Evolutionary conservation across 2,888 invertebrate species (phyloP).

Genomic region (Labia minor): DNA sequence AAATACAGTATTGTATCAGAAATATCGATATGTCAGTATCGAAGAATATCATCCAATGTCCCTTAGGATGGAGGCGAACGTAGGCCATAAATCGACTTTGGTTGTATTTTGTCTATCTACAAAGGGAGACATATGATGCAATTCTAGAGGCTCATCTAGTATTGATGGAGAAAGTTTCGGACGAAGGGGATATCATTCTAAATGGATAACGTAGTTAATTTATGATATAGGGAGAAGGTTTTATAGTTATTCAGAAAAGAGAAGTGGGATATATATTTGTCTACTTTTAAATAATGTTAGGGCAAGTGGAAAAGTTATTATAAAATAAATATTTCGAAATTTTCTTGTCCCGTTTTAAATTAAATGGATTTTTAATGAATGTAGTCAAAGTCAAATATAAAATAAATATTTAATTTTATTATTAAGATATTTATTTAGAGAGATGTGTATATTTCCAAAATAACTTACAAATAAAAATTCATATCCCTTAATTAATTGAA

Average conservation of each 20-base stretch:
- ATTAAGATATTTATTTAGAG: too few species aligned
- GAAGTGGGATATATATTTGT: neutral
- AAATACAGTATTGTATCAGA: too few species aligned
- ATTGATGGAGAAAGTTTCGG: constrained; percentile 4
- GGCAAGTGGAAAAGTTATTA: too few species aligned
- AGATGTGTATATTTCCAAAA: too few species aligned
- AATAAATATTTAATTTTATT: too few species aligned
- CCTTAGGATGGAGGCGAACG: neutral
- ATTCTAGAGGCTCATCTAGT: constrained; percentile 5
- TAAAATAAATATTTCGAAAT: too few species aligned
- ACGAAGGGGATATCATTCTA: neutral
- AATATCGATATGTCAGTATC: neutral
- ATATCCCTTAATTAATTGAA: too few species aligned
- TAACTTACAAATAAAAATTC: too few species aligned
- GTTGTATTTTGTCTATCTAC: neutral
- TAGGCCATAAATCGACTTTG: neutral
- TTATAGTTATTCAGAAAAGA: too few species aligned
- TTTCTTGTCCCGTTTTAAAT: too few species aligned
- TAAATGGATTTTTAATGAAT: too few species aligned
- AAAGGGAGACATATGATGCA: constrained; percentile 13
- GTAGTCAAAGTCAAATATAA: too few species aligned
- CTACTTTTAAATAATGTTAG: constrained; percentile 1
- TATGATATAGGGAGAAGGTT: neutral
- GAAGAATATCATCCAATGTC: neutral
- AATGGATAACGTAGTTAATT: neutral